Conservation (phyloP, 2,888 invertebrate genomes). For the Cremastinae sp. region DNA sequence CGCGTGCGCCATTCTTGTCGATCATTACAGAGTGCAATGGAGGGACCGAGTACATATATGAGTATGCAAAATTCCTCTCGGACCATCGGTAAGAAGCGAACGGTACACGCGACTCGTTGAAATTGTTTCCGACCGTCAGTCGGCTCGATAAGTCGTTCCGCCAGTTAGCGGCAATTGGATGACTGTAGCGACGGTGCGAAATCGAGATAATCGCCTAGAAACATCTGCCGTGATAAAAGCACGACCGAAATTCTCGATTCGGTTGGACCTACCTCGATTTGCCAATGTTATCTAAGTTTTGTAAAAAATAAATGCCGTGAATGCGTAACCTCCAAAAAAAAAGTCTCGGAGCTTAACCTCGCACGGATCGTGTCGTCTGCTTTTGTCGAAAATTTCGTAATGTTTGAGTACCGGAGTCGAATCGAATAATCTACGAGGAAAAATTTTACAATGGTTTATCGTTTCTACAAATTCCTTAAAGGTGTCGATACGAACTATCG, state of each 20-base stretch:
- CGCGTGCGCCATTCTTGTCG: conserved; percentile 15
- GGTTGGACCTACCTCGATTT: too few relatives aligned
- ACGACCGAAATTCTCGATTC: background rate
- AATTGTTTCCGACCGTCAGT: conserved; percentile 13
- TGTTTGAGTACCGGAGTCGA: background rate
- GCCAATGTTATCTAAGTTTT: background rate
- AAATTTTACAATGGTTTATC: too few relatives aligned
- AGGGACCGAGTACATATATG: background rate
- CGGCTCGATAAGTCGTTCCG: background rate
- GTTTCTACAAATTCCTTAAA: too few relatives aligned
- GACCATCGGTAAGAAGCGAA: background rate
- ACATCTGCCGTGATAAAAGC: too few relatives aligned
- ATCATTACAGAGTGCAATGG: background rate
- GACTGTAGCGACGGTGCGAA: too few relatives aligned
- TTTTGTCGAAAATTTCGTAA: conserved; percentile 18
- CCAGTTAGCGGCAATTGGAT: too few relatives aligned
- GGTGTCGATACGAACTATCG: too few relatives aligned
- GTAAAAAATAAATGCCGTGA: background rate
- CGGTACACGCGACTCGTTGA: background rate
- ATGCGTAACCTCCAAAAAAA: conserved; percentile 26
- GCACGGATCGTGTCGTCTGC: conserved; percentile 22
- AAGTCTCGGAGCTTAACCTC: background rate
- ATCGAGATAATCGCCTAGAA: too few relatives aligned
- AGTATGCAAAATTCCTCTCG: conserved; percentile 8
- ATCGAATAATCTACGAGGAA: too few relatives aligned